Evolutionary conservation across 2,888 invertebrate genomes (phyloP), one percentile per base, ranked within the genome.

Genomic region (Andrena bicolor): DNA sequence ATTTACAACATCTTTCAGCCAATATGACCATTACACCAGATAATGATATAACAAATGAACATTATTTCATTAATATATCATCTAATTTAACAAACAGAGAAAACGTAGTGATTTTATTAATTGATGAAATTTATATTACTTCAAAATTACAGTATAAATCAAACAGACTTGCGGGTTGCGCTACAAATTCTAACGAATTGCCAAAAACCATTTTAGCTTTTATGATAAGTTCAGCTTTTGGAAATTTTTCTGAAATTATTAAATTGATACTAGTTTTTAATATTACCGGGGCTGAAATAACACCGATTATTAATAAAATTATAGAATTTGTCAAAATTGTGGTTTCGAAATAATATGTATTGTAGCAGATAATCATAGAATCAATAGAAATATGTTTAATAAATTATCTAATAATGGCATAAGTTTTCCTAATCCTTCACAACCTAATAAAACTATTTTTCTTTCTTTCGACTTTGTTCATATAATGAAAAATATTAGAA

Each of bases 331-430:
- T 56, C 35, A 68, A 26, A 68, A 56, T 2, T 56, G 23, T 35
- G 56, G 68, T 26, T 68, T 56, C 13, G 68, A 56, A 7, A 32
- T 68, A 56, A 20, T 68, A 26, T 56, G 56, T 8, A 68, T 68
- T 53, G 6, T 68, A 20, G 23, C 68, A 26, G 35, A 56, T 68
- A 68, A 68, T 35, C 68, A 56, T 35, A 35, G 35, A 35, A 35
- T 35, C 35, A 35, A 10, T 35, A 35, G 35, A 35, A 35, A 35
- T 35, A 35, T 35, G 35, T 10, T 35, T 35, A 35, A 35, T 10
- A 35, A 35, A 35, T 20, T 65, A 28, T 49, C 65, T 49, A 16
- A 26, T 3, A 49, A 65, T 30, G 65, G 8, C 1, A 49, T 49
- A 10, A 41, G 41, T 63, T 63, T 63, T 35, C 41, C 35, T 41